Evolutionary conservation across 2,797 vertebrate species (phyloP), one percentile per base, ranked within the genome.

Genomic region (Poeciliopsis paucimaculata): DNA sequence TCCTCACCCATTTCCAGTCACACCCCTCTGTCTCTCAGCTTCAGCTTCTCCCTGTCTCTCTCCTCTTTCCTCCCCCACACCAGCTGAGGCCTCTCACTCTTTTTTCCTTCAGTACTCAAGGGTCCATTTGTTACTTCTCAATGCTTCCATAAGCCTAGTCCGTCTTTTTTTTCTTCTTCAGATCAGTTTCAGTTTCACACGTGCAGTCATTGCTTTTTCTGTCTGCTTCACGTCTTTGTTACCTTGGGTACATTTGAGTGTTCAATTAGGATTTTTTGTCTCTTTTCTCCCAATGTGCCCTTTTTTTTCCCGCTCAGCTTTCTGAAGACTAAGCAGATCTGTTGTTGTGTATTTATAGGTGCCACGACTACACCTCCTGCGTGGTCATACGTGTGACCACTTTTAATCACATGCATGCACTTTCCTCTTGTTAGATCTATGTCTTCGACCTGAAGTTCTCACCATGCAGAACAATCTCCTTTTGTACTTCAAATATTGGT

Each of bases 81-180:
- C 92, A 93, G 91, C 92, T 94, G 91, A 89, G 83, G 28, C 80
- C 78, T 78, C 85, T 84, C 87, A 73, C 77, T 76, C 77, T 53
- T 82, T 70, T 76, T 87, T 82, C 75, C 84, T 85, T 80, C 76
- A 79, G 70, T 81, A 86, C 81, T 78, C 86, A 81, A 89, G 73
- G 20, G 87, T 78, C 86, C 86, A 86, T 87, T 89, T 89, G 85
- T 85, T 90, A 76, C 82, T 43, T 90, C 79, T 90, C 72, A 75
- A 76, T 82, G 83, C 78, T 81, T 88, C 78, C 79, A 84, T 82
- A 73, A 80, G 57, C 68, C 81, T 82, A 86, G 87, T 90, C 74
- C 84, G 36, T 80, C 88, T 77, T 51, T 78, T 51, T 49, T 8
- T 3, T 9, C 3, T 20, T 51, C 20, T 51, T 10, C 20, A 51